Base-by-base conservation (phyloP, 2,888 invertebrate species). In the Tenodera sinensis region DNA sequence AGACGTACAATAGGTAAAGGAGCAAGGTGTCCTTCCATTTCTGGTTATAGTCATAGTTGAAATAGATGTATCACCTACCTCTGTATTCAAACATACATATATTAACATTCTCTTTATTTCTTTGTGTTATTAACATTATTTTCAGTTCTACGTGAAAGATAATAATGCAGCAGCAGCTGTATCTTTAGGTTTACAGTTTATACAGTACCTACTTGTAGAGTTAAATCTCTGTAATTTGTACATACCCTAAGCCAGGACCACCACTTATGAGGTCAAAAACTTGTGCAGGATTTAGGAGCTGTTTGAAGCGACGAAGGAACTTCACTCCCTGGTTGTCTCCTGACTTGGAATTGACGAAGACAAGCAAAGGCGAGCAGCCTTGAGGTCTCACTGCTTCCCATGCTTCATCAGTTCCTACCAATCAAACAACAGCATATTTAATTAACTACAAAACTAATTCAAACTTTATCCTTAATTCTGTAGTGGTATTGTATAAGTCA, bases 281-380 rank as follows among this genome's bases (percentile, higher is more conserved):
- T 94, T 99, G 99, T 90, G 98, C 98, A 25, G 99, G 99, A 94
- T 99, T 99, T 90, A 99, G 95, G 89, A 99, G 95, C 93, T 99
- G 98, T 93, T 97, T 98, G 94, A 99, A 99, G 91, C 98, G 96
- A 88, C 98, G 95, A 91, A 99, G 95, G 94, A 99, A 99, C 94
- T 98, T 98, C 71, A 99, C 96, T 91, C 99, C 99, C 93, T 99
- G 99, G 94, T 98, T 99, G 95, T 99, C 99, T 92, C 99, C 98
- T 91, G 98, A 98, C 95, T 99, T 98, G 91, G 98, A 98, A 94
- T 99, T 99, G 92, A 99, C 99, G 93, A 99, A 99, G 90, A 99
- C 99, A 91, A 99, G 96, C 89, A 99, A 96, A 25, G 99, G 99
- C 91, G 95, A 95, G 92, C 95, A 95, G 27, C 95, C 95, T 88